Conservation (phyloP, 2,113 vertebrate species). For the Eira barbara region DNA sequence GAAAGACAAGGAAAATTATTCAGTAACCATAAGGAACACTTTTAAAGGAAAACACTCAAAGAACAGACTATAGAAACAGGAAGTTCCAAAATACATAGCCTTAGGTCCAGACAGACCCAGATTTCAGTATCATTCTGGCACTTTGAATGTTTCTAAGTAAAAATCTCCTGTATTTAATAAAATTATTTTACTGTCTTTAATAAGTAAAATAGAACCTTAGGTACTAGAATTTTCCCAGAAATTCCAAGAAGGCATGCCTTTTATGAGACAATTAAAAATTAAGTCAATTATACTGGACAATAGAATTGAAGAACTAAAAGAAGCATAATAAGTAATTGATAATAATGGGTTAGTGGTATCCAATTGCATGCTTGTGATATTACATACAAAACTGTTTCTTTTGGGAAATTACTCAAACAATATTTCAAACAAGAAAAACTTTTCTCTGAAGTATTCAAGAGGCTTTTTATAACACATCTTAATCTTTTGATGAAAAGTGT, state of each 20-base stretch:
- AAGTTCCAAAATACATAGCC: neutral
- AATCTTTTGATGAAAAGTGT: conserved; percentile 33
- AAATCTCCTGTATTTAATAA: neutral
- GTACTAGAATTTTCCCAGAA: neutral
- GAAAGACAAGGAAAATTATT: neutral
- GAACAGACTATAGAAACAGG: neutral
- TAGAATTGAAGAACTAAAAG: neutral
- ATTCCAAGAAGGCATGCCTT: neutral
- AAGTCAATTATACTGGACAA: neutral
- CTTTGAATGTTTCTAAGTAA: neutral
- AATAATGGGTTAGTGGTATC: neutral
- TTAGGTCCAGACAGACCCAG: neutral
- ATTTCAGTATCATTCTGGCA: neutral
- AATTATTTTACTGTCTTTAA: neutral
- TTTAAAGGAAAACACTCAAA: neutral
- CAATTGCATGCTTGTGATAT: neutral
- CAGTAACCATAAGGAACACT: neutral
- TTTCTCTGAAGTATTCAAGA: neutral
- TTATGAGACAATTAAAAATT: neutral
- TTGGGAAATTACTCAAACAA: neutral
- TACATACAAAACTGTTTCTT: neutral
- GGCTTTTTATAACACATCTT: neutral
- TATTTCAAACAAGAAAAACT: conserved; percentile 12
- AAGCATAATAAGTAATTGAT: neutral
- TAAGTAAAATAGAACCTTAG: neutral